Evolutionary conservation across 2,113 vertebrate species (phyloP).

Genomic region (Hippopotamus amphibius): DNA sequence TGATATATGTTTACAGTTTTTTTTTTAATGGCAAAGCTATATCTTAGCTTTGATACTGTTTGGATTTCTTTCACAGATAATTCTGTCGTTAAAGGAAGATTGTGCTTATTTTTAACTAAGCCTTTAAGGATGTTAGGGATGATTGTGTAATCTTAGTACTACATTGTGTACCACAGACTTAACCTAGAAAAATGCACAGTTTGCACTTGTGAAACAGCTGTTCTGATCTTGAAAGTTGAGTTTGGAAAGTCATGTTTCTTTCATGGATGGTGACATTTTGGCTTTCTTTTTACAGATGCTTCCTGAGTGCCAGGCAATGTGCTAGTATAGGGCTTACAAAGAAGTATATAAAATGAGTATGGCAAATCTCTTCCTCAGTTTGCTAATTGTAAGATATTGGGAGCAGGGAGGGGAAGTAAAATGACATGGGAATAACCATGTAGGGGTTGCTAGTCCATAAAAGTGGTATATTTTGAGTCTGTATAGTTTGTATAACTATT

Average conservation of each 20-base stretch:
- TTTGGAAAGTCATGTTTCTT: conserved; percentile 15
- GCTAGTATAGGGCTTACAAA: not conserved
- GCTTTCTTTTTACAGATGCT: not conserved
- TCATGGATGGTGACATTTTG: not conserved
- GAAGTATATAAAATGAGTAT: not conserved
- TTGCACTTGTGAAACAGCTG: not conserved
- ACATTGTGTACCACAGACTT: not conserved
- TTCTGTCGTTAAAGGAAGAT: conserved; percentile 18
- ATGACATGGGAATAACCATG: not conserved
- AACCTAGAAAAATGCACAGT: not conserved
- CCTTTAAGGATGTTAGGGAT: not conserved
- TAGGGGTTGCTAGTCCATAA: not conserved
- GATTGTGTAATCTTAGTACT: conserved; percentile 35
- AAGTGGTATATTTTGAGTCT: conserved; percentile 33
- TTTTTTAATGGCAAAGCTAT: conserved; percentile 19
- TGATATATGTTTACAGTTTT: not conserved
- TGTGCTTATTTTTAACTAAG: conserved; percentile 36
- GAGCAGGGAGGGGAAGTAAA: not conserved
- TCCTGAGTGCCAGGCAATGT: not conserved
- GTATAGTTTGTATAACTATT: not conserved
- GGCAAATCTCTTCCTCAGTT: not conserved
- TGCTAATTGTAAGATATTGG: conserved; percentile 4
- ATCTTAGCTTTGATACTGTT: conserved; percentile 40
- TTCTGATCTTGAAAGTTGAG: not conserved
- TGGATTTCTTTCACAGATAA: conserved; percentile 44